These are phyloP conservation scores for Thymelicus sylvestris DNA, from an alignment of 2,888 invertebrate species.

Conservation along the genomic window DNA sequence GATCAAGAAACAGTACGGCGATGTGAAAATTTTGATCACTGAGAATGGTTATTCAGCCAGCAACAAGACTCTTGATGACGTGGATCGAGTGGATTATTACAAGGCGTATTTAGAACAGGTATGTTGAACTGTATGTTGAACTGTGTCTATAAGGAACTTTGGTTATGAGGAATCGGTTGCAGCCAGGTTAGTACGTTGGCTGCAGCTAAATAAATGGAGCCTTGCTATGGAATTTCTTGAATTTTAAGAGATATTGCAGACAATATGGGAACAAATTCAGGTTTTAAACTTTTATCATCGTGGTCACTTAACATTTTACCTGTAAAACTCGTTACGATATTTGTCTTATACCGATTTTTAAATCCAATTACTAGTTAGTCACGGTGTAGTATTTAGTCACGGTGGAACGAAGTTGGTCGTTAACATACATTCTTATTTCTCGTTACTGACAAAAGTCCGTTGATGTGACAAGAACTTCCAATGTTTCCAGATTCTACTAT, in stretches of 20 bases:
- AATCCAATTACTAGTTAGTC: no score
- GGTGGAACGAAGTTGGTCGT: not conserved
- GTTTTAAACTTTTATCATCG: no score
- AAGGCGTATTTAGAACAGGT: constrained; percentile 16
- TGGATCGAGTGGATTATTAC: constrained; percentile 1
- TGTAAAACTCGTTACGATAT: no score
- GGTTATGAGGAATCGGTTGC: no score
- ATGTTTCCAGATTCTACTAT: constrained; percentile 10
- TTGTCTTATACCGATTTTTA: no score
- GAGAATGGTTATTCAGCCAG: constrained; percentile 14
- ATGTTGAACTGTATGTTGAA: not conserved
- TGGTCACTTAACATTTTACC: no score
- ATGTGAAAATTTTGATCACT: constrained; percentile 16
- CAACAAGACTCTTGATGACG: not conserved
- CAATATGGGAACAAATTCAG: no score
- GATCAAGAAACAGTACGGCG: constrained; percentile 23
- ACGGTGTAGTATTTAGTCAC: not conserved
- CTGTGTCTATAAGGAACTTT: no score
- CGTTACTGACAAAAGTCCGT: not conserved
- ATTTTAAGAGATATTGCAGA: no score
- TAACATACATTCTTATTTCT: not conserved
- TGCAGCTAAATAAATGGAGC: no score
- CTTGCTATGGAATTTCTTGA: no score
- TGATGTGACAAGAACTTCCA: not conserved
- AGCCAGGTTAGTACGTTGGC: no score